Evolutionary conservation across 37 sponge, comb jelly and placozoan species (phyloP), one percentile per base, ranked within the genome.

Genomic region (Chondrosia reniformis): DNA sequence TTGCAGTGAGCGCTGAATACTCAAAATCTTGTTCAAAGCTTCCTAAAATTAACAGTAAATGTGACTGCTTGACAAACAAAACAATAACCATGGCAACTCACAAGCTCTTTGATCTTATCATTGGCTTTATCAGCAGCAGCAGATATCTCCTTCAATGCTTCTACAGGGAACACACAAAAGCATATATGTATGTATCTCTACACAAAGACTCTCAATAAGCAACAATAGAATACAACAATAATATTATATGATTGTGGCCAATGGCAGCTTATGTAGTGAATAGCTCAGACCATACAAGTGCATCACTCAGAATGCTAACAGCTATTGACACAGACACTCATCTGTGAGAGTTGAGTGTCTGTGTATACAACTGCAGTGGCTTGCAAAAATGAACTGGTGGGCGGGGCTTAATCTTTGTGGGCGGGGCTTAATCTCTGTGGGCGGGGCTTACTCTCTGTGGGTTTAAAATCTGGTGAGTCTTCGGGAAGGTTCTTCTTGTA

Each of bases 61-160:
- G 15, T 49, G 15, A 49, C 10, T 13, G 9, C 30, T 9, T 24
- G 63, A 36, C 67, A 32, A 4, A 8, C 39, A 25, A 74, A 6
- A 8, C 36, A 25, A 32, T 30, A 30, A 33, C 44, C 33, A 46
- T 33, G 5, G 2, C 0, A 1, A 74, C 89, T 61, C 55, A 94
- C 96, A 74, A 96, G 84, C 71, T 96, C 83, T 36, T 87, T 87
- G 45, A 96, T 93, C 36, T 84, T 84, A 65, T 87, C 67, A 65
- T 96, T 96, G 38, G 89, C 89, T 41, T 66, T 78, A 58, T 92
- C 85, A 27, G 97, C 97, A 46, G 97, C 97, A 38, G 86, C 86
- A 8, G 91, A 84, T 40, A 96, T 93, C 37, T 85, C 83, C 28
- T 76, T 67, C 36, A 96, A 84, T 21, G 93, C 94, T 52, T 85